phyloP scores from a whole-genome alignment of 2,113 vertebrate genomes.

The Vimba vimba region DNA sequence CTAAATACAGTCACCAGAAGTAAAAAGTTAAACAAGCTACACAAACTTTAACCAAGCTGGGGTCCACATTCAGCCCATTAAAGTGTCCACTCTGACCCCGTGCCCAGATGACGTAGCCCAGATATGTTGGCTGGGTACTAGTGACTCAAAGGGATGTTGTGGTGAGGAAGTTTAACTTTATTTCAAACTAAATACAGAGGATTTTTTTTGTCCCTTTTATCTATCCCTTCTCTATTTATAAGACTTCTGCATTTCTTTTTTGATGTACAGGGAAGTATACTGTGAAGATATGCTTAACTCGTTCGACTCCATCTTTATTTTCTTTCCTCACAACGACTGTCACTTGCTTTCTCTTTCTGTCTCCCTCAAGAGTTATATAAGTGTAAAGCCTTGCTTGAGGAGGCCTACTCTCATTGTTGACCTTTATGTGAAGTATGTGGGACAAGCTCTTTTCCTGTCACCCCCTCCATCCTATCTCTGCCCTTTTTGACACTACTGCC shows the following conservation, averaged over 20 bases:
- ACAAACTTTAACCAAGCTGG: neutral
- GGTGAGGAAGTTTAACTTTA: neutral
- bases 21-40: neutral
- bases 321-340: neutral
- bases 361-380: neutral
- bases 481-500: neutral
- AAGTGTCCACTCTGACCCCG: too few relatives aligned
- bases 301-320: neutral
- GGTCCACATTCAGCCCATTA: too few relatives aligned
- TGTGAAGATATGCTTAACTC: neutral
- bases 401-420: constrained; percentile 19
- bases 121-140: neutral
- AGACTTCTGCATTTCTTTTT: neutral
- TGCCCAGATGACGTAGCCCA: too few relatives aligned
- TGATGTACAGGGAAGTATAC: neutral
- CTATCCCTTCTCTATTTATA: too few relatives aligned
- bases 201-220: neutral
- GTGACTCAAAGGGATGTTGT: neutral
- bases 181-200: neutral
- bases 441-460: neutral
- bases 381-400: constrained; percentile 55
- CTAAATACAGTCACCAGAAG: neutral
- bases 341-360: neutral
- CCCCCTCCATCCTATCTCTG: neutral
- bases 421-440: constrained; percentile 32